These are phyloP conservation scores for Menidia beryllina DNA, from an alignment of 2,113 vertebrate species.

Conservation along the genomic window DNA sequence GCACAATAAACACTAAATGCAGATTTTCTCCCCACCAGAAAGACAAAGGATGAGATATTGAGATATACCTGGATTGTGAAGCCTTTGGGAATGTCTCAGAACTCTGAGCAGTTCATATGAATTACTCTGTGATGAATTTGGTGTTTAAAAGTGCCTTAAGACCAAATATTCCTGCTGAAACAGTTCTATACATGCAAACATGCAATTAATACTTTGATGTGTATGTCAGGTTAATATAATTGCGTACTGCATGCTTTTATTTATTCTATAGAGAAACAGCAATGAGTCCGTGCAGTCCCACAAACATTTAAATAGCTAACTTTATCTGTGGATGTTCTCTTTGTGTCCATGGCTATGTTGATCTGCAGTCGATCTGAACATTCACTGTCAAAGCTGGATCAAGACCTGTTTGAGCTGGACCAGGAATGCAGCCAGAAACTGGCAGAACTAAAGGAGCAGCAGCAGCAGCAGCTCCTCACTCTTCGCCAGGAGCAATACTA, in stretches of 20 bases:
- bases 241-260: not conserved
- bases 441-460: constrained; percentile 91
- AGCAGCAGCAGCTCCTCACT: constrained; percentile 93
- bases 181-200: not conserved
- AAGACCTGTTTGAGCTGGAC: constrained; percentile 89
- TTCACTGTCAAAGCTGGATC: constrained; percentile 86
- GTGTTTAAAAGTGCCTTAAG: constrained; percentile 9
- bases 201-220: not conserved
- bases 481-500: constrained; percentile 98
- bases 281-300: too few species aligned
- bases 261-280: not conserved
- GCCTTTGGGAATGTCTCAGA: not conserved
- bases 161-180: not conserved
- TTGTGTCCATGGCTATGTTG: constrained; percentile 18
- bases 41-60: not conserved
- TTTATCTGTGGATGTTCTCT: not conserved
- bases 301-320: not conserved
- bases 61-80: constrained; percentile 1
- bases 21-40: not conserved
- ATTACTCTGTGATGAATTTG: not conserved
- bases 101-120: not conserved
- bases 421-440: constrained; percentile 89
- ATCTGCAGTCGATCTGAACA: constrained; percentile 87
- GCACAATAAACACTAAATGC: not conserved
- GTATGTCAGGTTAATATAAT: not conserved